A percentile compares a stretch with the other conserved stretches of the same genome.
phyloP scores from a whole-genome alignment of 2,797 vertebrate genomes.

The Aldrovandia affinis region DNA sequence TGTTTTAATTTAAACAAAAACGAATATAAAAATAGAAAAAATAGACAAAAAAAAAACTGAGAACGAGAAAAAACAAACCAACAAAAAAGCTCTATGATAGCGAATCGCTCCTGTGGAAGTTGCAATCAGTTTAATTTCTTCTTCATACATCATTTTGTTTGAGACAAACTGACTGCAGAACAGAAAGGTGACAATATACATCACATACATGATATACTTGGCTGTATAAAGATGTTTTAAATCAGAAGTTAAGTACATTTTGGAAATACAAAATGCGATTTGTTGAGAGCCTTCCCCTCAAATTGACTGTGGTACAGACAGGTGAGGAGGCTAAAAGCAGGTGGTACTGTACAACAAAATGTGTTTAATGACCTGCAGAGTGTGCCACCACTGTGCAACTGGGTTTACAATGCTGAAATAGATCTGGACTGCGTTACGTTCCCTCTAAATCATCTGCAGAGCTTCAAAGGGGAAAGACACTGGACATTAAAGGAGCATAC shows the following conservation, averaged over 20 bases:
- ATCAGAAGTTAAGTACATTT: not conserved
- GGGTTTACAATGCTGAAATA: constrained; percentile 38
- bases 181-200: not conserved
- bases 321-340: not conserved
- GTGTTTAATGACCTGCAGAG: constrained; percentile 43
- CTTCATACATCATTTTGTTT: not conserved
- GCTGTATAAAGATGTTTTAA: not conserved
- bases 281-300: not conserved
- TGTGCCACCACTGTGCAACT: not conserved
- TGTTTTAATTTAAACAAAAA: not conserved
- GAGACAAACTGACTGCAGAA: not conserved
- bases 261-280: not conserved
- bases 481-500: constrained; percentile 2
- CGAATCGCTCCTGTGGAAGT: too few species aligned
- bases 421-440: constrained; percentile 39
- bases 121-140: too few species aligned
- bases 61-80: not conserved
- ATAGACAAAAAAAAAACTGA: not conserved
- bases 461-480: constrained; percentile 28
- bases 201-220: not conserved
- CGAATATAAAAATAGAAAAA: not conserved
- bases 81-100: too few species aligned
- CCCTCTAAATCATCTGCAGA: constrained; percentile 53
- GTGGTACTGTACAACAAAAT: constrained; percentile 6
- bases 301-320: not conserved